These are phyloP conservation scores for Actinopyga echinites DNA, from an alignment of 53 echinoderm and acorn worm species.

Conservation along the genomic window DNA sequence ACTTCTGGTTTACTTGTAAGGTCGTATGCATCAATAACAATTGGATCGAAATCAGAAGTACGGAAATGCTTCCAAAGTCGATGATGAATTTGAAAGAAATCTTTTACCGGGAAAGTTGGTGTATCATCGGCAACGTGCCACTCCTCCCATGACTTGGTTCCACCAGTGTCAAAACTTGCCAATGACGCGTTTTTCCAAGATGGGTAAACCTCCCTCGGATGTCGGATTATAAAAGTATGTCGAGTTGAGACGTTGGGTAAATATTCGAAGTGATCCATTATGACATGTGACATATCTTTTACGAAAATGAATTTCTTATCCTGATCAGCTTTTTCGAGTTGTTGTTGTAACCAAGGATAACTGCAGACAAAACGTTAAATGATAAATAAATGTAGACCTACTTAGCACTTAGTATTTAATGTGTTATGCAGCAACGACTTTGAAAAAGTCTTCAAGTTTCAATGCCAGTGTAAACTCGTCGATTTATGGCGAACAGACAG, in stretches of 20 bases:
- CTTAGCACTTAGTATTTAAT: no score
- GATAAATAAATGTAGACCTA: no score
- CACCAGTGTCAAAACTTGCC: not conserved
- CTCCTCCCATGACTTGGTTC: constrained; percentile 6
- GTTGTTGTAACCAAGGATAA: no score
- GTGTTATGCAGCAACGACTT: no score
- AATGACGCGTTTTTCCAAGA: not conserved
- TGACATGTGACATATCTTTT: not conserved
- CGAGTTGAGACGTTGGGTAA: not conserved
- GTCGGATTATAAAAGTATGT: no score
- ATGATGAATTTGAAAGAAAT: not conserved
- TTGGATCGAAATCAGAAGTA: no score
- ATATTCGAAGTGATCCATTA: not conserved
- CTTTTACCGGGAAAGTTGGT: not conserved
- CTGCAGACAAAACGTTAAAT: no score
- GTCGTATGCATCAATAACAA: constrained; percentile 16
- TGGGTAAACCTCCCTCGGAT: no score
- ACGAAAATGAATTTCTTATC: constrained; percentile 25
- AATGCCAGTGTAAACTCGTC: no score
- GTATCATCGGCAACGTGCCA: not conserved
- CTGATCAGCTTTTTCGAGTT: not conserved
- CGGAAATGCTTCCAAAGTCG: constrained; percentile 5
- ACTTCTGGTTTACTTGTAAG: no score
- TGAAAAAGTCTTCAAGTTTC: no score
- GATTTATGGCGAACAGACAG: no score